Evolutionary conservation across 2,888 invertebrate species (phyloP), one percentile per base, ranked within the genome.

Genomic region (Drosophila kuntzei): DNA sequence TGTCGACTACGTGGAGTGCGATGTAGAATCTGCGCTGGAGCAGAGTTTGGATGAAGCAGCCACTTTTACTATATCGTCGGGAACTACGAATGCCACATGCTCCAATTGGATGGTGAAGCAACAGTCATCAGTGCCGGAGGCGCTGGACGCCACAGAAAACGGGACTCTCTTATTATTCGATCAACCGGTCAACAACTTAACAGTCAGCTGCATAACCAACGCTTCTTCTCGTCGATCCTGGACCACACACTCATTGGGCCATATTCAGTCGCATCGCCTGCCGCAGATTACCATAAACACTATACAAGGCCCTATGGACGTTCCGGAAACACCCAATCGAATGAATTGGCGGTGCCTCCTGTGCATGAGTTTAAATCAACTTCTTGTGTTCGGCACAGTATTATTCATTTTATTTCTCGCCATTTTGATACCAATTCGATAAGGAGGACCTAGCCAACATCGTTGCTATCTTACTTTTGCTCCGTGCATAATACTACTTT

Each of bases 291-390:
- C 49, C 6, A 12, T 67, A n/a, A 82, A 62, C 3, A 51, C 53
- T 7, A 62, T 71, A 20, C 37, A 60, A n/a, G 39, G 12, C 7
- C n/a, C 14, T 7, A 37, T n/a, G 16, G 50, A 9, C 5, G n/a
- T 36, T n/a, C 20, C 2, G 8, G 11, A 32, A 64, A 27, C 71
- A 68, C 5, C 77, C 78, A 75, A 39, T 43, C 44, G 2, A 5
- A n/a, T 14, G 29, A 25, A 4, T 2, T 8, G 5, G 16, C 32
- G 3, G 16, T 25, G 8, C 29, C 11, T 20, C 89, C 76, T 55
- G 74, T 9, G 81, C 41, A 82, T 90, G 74, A 76, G 76, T 39
- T 34, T 43, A 5, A 53, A 68, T 7, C 68, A 85, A 20, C 84
- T 81, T 57, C 16, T 80, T 16, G 39, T 80, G n/a, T 12, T 66